These are phyloP conservation scores for Porites cylindrica DNA, from an alignment of 92 coral and sea anemone species.

Conservation along the genomic window DNA sequence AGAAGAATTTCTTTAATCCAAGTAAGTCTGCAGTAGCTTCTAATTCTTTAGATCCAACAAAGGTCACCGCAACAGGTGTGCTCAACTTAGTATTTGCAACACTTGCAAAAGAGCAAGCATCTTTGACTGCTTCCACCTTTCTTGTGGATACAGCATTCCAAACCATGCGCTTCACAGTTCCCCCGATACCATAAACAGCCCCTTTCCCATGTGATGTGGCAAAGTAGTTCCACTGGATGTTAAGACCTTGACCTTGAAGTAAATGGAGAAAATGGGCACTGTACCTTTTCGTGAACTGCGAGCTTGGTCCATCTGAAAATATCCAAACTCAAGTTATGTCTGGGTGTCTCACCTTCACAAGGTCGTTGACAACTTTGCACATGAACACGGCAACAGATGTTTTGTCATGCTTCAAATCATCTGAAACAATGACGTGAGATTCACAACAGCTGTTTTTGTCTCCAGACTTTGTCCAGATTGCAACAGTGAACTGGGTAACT, in stretches of 20 bases:
- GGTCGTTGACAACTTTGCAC: slow-evolving; percentile 25
- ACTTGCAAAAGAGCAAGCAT: slow-evolving; percentile 63
- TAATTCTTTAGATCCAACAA: slow-evolving; percentile 30
- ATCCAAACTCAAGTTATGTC: slow-evolving; percentile 11
- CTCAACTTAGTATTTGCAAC: slow-evolving; percentile 54
- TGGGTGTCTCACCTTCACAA: neutral
- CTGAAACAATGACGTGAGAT: slow-evolving; percentile 55
- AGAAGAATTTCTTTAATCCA: slow-evolving; percentile 43
- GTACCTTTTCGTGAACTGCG: slow-evolving; percentile 67
- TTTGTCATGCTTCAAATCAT: slow-evolving; percentile 72
- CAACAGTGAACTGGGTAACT: slow-evolving; percentile 69
- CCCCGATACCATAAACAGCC: slow-evolving; percentile 69
- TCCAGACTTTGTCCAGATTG: slow-evolving; percentile 57
- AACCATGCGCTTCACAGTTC: slow-evolving; percentile 59
- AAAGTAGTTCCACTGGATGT: slow-evolving; percentile 62
- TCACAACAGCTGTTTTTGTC: slow-evolving; percentile 35
- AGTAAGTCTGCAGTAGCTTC: slow-evolving; percentile 30
- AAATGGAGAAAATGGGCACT: slow-evolving; percentile 57
- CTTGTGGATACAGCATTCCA: slow-evolving; percentile 67
- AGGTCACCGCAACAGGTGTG: slow-evolving; percentile 48
- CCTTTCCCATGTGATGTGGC: slow-evolving; percentile 78
- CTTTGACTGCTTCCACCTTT: slow-evolving; percentile 43
- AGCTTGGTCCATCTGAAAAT: slow-evolving; percentile 79
- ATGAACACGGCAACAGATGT: slow-evolving; percentile 69
- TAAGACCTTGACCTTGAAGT: slow-evolving; percentile 2